Evolutionary conservation across 1,140 invertebrate species (phyloP).

Genomic region (Sminthurinus signatus): DNA sequence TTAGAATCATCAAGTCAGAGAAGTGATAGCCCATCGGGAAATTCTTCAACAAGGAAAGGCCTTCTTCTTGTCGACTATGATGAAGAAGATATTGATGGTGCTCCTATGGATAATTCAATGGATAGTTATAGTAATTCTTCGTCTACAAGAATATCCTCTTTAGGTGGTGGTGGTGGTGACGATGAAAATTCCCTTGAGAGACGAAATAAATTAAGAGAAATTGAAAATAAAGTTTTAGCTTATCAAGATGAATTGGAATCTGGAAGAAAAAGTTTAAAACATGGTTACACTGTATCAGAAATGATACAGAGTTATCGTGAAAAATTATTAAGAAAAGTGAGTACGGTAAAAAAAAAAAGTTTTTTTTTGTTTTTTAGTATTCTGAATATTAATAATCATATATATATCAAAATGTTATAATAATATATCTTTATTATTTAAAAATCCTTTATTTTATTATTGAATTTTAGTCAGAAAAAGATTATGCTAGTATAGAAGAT

Average conservation of each 20-base stretch:
- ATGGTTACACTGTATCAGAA: slow-evolving; percentile 62
- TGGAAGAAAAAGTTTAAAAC: slow-evolving; percentile 67
- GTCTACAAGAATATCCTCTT: too few relatives aligned
- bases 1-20: neutral
- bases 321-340: slow-evolving; percentile 77
- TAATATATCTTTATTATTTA: neutral
- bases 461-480: slow-evolving; percentile 18
- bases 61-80: slow-evolving; percentile 16
- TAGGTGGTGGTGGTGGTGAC: too few relatives aligned
- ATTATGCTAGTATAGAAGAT: slow-evolving; percentile 3
- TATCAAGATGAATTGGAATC: slow-evolving; percentile 94
- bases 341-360: neutral
- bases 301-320: slow-evolving; percentile 79
- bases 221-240: slow-evolving; percentile 89
- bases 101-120: slow-evolving; percentile 34
- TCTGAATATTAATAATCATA: neutral
- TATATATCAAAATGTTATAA: neutral
- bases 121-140: slow-evolving; percentile 20
- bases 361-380: neutral
- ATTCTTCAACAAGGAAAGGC: slow-evolving; percentile 5
- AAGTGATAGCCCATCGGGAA: slow-evolving; percentile 11
- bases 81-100: slow-evolving; percentile 44
- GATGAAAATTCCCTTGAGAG: slow-evolving; percentile 62
- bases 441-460: neutral
- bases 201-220: slow-evolving; percentile 76